phyloP scores from a whole-genome alignment of 2,888 invertebrate species.

The Formica aserva region DNA sequence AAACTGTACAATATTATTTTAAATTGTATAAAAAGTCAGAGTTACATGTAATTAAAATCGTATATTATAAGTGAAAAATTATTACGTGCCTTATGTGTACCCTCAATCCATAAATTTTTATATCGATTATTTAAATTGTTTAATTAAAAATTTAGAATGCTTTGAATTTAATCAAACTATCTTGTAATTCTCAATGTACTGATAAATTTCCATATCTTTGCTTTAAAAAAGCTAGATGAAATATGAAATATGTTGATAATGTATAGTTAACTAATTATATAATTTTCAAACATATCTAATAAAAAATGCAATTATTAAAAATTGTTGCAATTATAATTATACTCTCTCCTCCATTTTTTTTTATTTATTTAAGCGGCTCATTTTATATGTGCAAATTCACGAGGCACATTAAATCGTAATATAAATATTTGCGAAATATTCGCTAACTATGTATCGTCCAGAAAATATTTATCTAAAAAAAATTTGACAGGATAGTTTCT shows the following conservation, averaged over 20 bases:
- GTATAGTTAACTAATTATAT: not conserved
- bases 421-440: conserved; percentile 24
- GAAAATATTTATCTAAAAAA: conserved; percentile 2
- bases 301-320: conserved; percentile 23
- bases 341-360: not conserved
- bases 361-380: not conserved
- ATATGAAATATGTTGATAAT: not conserved
- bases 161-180: not conserved
- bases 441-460: not conserved
- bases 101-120: not conserved
- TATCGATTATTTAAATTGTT: not conserved
- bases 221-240: not conserved
- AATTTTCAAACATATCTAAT: not conserved
- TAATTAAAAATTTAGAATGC: not conserved
- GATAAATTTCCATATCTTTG: not conserved
- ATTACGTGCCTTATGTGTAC: not conserved
- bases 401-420: not conserved
- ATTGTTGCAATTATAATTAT: conserved; percentile 9
- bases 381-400: conserved; percentile 12
- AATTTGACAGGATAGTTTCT: conserved; percentile 3
- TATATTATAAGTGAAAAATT: not conserved
- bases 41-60: not conserved
- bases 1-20: not conserved
- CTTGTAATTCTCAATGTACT: not conserved
- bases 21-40: not conserved